A percentile compares a stretch with the other conserved stretches of the same genome.
Conservation (phyloP, 1,140 invertebrate species). For the Hylyphantes graminicola region DNA sequence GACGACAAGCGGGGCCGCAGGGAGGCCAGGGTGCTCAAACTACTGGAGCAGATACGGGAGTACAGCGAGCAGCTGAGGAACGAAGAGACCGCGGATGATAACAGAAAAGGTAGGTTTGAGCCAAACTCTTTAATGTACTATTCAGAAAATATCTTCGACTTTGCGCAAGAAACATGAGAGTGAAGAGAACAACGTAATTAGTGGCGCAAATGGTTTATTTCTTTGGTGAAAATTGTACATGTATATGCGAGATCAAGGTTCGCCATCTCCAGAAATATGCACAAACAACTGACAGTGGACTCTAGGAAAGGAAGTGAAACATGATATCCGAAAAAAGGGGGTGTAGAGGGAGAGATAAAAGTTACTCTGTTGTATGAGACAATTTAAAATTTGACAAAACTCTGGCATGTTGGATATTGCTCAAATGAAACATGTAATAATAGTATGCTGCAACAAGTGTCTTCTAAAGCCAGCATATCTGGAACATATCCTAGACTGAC, state of each 20-base stretch:
- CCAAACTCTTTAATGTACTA: not conserved
- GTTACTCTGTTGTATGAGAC: too few species aligned
- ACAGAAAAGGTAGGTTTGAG: constrained; percentile 26
- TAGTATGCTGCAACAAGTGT: too few species aligned
- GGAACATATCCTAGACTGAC: too few species aligned
- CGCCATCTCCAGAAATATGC: not conserved
- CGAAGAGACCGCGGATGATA: constrained; percentile 75
- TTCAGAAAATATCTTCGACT: not conserved
- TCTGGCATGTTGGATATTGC: too few species aligned
- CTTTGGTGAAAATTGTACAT: too few species aligned
- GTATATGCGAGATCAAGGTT: not conserved
- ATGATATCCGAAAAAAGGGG: too few species aligned
- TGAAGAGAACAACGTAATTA: not conserved
- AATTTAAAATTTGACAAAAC: too few species aligned
- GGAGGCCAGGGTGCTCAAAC: constrained; percentile 84
- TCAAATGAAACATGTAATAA: too few species aligned
- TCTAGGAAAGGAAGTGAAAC: too few species aligned
- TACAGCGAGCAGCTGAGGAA: constrained; percentile 58
- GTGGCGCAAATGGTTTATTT: not conserved
- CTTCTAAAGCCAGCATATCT: too few species aligned
- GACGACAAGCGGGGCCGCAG: constrained; percentile 89
- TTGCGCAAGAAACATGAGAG: not conserved
- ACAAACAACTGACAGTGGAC: not conserved
- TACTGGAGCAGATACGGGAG: constrained; percentile 77
- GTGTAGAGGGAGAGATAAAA: too few species aligned